Conservation (phyloP, 2,113 vertebrate species). For the Puffinus mauretanicus region DNA sequence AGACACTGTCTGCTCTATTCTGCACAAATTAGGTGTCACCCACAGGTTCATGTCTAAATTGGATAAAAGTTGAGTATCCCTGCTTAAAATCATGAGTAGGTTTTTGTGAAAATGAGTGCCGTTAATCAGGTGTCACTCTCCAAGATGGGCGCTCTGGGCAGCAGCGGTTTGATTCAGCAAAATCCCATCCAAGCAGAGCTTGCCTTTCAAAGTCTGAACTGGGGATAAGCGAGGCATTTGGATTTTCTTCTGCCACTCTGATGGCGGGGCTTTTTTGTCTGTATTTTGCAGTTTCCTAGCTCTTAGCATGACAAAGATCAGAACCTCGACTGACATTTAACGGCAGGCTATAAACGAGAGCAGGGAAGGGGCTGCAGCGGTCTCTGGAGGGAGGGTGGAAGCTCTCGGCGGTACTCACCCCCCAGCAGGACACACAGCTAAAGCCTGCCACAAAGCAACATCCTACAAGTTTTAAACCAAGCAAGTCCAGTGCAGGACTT, state of each 20-base stretch:
- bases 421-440: background rate
- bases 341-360: background rate
- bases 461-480: background rate
- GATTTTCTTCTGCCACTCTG: background rate
- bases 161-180: background rate
- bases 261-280: rapidly evolving
- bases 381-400: background rate
- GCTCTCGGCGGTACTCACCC: background rate
- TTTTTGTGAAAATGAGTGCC: background rate
- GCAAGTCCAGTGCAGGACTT: background rate
- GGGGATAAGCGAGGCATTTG: background rate
- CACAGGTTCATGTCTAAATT: background rate
- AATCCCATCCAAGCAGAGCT: background rate
- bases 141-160: background rate
- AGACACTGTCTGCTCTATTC: background rate
- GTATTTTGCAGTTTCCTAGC: background rate
- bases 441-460: background rate
- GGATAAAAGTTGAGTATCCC: background rate
- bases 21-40: background rate
- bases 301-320: background rate
- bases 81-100: background rate
- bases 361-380: background rate
- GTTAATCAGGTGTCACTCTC: background rate
- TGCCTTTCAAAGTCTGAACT: background rate
- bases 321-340: background rate